Evolutionary conservation across 2,888 invertebrate species (phyloP), one percentile per base, ranked within the genome.

Genomic region (Phlogophora meticulosa): DNA sequence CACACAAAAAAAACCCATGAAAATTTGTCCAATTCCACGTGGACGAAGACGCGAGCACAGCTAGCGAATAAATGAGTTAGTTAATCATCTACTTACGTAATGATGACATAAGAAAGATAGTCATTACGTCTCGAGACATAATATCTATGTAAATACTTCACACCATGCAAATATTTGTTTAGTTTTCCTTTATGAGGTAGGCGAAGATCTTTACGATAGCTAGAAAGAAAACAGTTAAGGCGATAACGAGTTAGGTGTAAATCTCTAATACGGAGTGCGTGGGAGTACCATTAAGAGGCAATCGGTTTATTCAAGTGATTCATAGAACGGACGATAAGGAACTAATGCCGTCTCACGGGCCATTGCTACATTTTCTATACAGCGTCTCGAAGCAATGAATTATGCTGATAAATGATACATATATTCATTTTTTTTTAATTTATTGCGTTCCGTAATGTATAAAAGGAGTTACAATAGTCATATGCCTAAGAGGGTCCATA

Each of bases 281-380:
- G 60, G 76, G 74, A 58, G 69, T 74, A 38, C 68, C 58, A 74
- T 62, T 69, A 62, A n/a, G 36, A 51, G 69, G 43, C 32, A 55
- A 75, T 69, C 63, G 63, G 63, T 75, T 57, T 63, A 75, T 48
- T 75, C 51, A 69, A 59, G 75, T 46, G 75, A 75, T 75, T 63
- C 70, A 62, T 59, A 52, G 57, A 59, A 69, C 7, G 32, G 28
- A 17, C 49, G 58, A 62, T 69, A 69, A 75, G 58, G 24, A 55
- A 73, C 24, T 45, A 46, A 55, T 40, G 48, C 24, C 13, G 32
- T 42, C 13, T 51, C 40, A 43, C 38, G 62, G 34, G 34, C 20
- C 51, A 20, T n/a, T 40, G 24, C 65, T 17, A 2, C 53, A 46
- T 72, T 28, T 38, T 57, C 17, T 22, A 1, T 24, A 46, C 13